Conservation (phyloP, 1,140 invertebrate species). For the Uloborus diversus region DNA sequence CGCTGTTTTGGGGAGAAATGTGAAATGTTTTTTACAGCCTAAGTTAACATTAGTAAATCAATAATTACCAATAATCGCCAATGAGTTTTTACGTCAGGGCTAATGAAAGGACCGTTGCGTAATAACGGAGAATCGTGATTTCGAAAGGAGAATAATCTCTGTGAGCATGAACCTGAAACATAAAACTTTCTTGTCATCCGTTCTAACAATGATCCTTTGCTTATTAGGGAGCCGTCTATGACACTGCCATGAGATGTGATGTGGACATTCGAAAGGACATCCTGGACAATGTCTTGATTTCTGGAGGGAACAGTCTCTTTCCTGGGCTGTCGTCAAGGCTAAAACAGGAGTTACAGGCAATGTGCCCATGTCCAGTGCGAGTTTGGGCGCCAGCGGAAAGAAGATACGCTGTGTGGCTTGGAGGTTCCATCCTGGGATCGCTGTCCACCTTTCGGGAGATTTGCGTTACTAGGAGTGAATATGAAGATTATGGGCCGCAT, state of each 20-base stretch:
- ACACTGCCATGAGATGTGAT: slow-evolving; percentile 53
- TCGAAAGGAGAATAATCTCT: neutral
- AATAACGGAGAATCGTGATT: neutral
- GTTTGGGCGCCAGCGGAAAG: slow-evolving; percentile 15
- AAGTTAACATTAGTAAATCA: too few species aligned
- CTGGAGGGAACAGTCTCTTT: slow-evolving; percentile 71
- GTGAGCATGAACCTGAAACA: neutral
- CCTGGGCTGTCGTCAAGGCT: slow-evolving; percentile 60
- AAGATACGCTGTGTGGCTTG: slow-evolving; percentile 68
- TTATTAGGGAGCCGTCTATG: slow-evolving; percentile 78
- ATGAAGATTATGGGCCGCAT: slow-evolving; percentile 81
- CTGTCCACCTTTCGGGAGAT: slow-evolving; percentile 67
- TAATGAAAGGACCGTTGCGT: neutral
- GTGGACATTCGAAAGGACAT: slow-evolving; percentile 70
- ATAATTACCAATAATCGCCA: neutral
- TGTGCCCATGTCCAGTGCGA: neutral
- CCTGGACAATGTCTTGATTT: slow-evolving; percentile 69
- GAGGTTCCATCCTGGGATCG: slow-evolving; percentile 66
- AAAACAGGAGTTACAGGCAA: neutral
- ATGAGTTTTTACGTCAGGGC: neutral
- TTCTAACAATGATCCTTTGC: neutral
- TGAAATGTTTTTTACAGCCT: too few species aligned
- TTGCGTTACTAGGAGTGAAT: slow-evolving; percentile 72
- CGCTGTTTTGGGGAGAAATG: too few species aligned
- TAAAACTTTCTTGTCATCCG: neutral